Conservation (phyloP, 1,140 invertebrate species). For the Apis dorsata region DNA sequence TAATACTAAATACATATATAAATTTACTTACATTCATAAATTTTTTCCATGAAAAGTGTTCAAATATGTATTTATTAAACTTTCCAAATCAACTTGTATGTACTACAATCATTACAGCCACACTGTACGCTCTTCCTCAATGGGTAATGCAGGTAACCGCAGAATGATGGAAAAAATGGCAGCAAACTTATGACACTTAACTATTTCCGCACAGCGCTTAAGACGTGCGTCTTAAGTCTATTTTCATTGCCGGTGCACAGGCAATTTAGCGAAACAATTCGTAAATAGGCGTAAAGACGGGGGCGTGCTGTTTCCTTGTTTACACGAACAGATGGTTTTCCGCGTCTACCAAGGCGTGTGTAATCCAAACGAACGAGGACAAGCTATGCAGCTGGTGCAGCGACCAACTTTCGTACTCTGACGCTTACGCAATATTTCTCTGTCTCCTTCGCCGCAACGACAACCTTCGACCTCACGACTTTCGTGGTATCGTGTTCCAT, state of each 20-base stretch:
- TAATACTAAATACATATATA: no score
- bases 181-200: no score
- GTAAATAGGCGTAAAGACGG: constrained; percentile 28
- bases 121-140: no score
- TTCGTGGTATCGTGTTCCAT: constrained; percentile 41
- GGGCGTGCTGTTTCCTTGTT: constrained; percentile 46
- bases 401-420: constrained; percentile 51
- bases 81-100: no score
- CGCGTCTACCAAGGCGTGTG: constrained; percentile 10
- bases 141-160: neutral
- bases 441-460: constrained; percentile 29
- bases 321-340: constrained; percentile 24
- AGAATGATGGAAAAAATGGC: neutral
- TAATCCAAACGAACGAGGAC: constrained; percentile 22
- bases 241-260: neutral
- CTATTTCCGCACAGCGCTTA: neutral
- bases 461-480: constrained; percentile 54
- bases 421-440: constrained; percentile 51
- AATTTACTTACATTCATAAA: no score
- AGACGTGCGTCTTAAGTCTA: neutral
- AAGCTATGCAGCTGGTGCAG: constrained; percentile 13
- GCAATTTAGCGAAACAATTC: constrained; percentile 53
- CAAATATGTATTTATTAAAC: no score
- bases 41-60: no score
- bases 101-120: no score